A percentile compares a stretch with the other conserved stretches of the same genome.
phyloP scores from a whole-genome alignment of 2,113 vertebrate genomes.

The Syngnathus typhle region DNA sequence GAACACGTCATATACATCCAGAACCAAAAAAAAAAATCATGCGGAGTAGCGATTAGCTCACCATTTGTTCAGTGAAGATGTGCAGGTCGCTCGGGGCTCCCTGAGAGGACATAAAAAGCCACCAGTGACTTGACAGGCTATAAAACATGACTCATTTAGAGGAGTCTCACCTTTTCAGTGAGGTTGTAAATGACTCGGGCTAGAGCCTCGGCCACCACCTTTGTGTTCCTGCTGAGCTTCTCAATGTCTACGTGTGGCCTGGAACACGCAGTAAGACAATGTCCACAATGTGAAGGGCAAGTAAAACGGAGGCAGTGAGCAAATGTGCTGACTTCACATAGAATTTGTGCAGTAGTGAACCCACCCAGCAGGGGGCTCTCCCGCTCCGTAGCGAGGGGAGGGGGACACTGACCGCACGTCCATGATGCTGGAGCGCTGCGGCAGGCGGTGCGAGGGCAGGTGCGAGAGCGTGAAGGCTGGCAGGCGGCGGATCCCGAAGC shows the following conservation, averaged over 20 bases:
- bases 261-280: constrained; percentile 13
- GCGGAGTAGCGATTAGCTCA: constrained; percentile 29
- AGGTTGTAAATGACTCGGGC: constrained; percentile 96
- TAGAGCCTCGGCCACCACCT: constrained; percentile 86
- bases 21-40: neutral
- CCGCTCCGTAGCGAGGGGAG: constrained; percentile 65
- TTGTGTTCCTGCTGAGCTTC: constrained; percentile 86
- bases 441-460: constrained; percentile 86
- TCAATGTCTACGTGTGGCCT: constrained; percentile 86
- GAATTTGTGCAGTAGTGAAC: constrained; percentile 44
- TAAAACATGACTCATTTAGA: neutral
- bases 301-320: neutral
- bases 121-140: neutral
- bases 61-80: constrained; percentile 97
- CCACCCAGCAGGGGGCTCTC: constrained; percentile 73
- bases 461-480: constrained; percentile 94
- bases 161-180: constrained; percentile 82
- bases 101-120: constrained; percentile 54
- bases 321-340: neutral
- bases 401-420: constrained; percentile 83
- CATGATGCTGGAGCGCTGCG: constrained; percentile 91
- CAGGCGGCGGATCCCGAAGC: constrained; percentile 92
- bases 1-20: neutral
- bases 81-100: constrained; percentile 86
- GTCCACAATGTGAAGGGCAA: neutral